A percentile compares a stretch with the other conserved stretches of the same genome.
These are phyloP conservation scores for Myzus persicae DNA, from an alignment of 1,140 invertebrate genomes.

Conservation along the genomic window DNA sequence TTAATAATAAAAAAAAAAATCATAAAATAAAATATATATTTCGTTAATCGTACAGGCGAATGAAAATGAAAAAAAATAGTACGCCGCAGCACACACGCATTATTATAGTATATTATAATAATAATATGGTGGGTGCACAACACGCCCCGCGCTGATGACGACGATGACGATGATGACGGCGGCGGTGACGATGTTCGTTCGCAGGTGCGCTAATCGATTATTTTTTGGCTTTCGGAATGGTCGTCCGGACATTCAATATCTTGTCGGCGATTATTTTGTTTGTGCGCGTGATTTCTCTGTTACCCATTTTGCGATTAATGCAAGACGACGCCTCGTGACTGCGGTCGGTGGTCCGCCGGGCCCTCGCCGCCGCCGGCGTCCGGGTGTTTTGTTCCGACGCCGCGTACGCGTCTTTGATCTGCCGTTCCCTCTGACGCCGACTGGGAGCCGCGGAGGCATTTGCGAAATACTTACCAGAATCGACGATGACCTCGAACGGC, in stretches of 20 bases:
- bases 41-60: neutral
- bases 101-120: neutral
- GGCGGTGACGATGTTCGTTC: neutral
- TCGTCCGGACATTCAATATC: constrained; percentile 19
- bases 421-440: no score
- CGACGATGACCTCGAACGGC: no score
- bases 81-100: neutral
- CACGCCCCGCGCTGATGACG: neutral
- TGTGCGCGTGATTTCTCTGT: neutral
- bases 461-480: neutral
- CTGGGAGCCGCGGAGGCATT: neutral
- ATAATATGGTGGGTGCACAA: neutral
- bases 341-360: neutral
- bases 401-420: neutral
- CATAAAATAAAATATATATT: neutral
- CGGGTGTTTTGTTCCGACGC: neutral
- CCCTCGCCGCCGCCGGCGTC: no score
- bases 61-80: neutral
- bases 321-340: neutral
- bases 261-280: constrained; percentile 34
- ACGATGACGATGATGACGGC: neutral
- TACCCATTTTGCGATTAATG: neutral
- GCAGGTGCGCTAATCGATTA: neutral
- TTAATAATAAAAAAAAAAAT: no score
- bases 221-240: constrained; percentile 22